These are phyloP conservation scores for Mallotus villosus DNA, from an alignment of 2,797 vertebrate genomes.

Conservation along the genomic window DNA sequence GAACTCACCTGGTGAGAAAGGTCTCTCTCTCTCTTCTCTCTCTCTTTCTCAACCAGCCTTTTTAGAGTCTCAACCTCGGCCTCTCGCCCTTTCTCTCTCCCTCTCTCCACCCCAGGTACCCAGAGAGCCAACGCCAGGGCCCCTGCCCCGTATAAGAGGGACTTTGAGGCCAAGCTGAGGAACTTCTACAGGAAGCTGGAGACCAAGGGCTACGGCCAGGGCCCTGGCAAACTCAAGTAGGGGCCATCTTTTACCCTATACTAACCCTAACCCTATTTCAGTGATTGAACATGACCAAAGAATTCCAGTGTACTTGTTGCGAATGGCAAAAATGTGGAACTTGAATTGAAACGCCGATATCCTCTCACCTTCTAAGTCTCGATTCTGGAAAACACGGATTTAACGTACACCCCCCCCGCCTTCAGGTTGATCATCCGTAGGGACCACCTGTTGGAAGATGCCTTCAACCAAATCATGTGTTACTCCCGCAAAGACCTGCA, in stretches of 20 bases:
- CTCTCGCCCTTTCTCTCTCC: neutral
- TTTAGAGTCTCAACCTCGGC: neutral
- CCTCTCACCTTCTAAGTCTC: too few relatives aligned
- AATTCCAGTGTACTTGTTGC: too few relatives aligned
- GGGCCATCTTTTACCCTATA: conserved; percentile 29
- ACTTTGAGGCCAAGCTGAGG: conserved; percentile 95
- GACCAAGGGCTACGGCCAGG: conserved; percentile 96
- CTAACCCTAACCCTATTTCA: too few relatives aligned
- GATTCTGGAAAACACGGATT: neutral
- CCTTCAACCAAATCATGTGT: conserved; percentile 98
- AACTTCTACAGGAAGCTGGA: conserved; percentile 97
- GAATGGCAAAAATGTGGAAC: too few relatives aligned
- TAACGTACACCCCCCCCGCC: neutral
- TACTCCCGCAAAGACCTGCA: conserved; percentile 96
- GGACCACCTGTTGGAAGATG: conserved; percentile 93
- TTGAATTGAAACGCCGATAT: too few relatives aligned
- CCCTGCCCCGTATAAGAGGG: conserved; percentile 94
- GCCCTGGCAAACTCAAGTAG: conserved; percentile 96
- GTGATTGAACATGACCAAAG: too few relatives aligned
- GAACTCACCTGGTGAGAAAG: conserved; percentile 87
- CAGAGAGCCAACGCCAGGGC: conserved; percentile 94
- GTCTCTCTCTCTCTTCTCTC: conserved; percentile 5
- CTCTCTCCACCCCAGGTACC: conserved; percentile 74
- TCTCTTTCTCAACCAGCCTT: neutral
- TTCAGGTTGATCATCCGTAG: conserved; percentile 91